These are phyloP conservation scores for Phoebastria nigripes DNA, from an alignment of 2,797 vertebrate species.

Conservation along the genomic window DNA sequence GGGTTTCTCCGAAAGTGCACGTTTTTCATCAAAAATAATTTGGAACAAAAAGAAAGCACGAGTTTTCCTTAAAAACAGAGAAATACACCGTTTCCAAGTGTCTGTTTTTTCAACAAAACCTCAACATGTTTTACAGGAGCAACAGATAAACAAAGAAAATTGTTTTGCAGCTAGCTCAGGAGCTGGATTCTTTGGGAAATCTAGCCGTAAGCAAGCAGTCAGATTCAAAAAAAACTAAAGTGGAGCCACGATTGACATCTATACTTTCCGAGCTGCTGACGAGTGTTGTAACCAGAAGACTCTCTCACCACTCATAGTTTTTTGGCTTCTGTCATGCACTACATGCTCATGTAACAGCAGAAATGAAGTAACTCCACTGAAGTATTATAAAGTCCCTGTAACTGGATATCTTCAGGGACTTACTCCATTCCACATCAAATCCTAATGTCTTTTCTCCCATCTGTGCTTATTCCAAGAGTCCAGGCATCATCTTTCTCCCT, in stretches of 20 bases:
- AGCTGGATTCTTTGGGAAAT: not conserved
- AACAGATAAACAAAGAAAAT: not conserved
- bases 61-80: not conserved
- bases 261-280: not conserved
- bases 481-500: not conserved
- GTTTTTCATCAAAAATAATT: not conserved
- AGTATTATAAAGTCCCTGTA: not conserved
- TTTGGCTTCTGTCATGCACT: not conserved
- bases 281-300: not conserved
- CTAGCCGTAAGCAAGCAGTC: not conserved
- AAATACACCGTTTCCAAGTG: rapidly evolving
- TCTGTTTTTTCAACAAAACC: not conserved
- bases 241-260: not conserved
- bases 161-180: not conserved
- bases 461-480: not conserved
- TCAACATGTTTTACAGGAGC: not conserved
- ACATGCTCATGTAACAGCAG: not conserved
- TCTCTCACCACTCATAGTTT: not conserved
- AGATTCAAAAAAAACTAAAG: not conserved
- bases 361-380: not conserved
- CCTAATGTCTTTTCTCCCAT: not conserved
- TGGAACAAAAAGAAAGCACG: rapidly evolving
- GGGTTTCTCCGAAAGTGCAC: rapidly evolving
- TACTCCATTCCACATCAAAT: not conserved
- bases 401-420: not conserved